Evolutionary conservation across 2,888 invertebrate genomes (phyloP).

Genomic region (Nebria salina): DNA sequence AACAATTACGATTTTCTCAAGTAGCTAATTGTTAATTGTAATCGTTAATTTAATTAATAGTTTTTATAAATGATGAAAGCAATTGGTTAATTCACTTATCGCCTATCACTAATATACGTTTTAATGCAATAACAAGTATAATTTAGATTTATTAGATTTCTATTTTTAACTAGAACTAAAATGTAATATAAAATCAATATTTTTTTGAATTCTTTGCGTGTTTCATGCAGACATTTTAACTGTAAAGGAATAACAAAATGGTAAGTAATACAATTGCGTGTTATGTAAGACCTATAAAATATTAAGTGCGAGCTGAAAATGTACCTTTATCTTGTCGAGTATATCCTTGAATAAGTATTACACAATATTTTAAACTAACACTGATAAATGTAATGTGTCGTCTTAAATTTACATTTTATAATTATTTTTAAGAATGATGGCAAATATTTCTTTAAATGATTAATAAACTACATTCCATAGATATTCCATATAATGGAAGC

Average conservation of each 20-base stretch:
- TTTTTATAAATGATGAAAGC: neutral
- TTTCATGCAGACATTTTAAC: slow-evolving; percentile 19
- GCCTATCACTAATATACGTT: slow-evolving; percentile 4
- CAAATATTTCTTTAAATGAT: too few species aligned
- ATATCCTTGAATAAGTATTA: neutral
- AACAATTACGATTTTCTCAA: neutral
- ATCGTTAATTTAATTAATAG: neutral
- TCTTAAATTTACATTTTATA: too few species aligned
- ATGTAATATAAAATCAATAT: too few species aligned
- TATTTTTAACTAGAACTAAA: too few species aligned
- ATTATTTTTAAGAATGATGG: too few species aligned
- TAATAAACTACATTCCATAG: too few species aligned
- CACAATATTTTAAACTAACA: too few species aligned
- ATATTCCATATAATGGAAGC: too few species aligned
- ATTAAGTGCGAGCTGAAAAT: neutral
- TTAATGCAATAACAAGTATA: slow-evolving; percentile 27
- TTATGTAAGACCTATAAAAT: neutral
- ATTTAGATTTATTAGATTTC: neutral
- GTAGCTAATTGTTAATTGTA: neutral
- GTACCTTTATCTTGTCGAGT: neutral
- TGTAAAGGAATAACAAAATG: neutral
- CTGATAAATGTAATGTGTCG: too few species aligned
- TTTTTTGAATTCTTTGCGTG: neutral
- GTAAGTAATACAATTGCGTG: neutral
- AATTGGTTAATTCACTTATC: slow-evolving; percentile 20